Conservation (phyloP, 2,797 vertebrate species). For the Tachyglossus aculeatus region DNA sequence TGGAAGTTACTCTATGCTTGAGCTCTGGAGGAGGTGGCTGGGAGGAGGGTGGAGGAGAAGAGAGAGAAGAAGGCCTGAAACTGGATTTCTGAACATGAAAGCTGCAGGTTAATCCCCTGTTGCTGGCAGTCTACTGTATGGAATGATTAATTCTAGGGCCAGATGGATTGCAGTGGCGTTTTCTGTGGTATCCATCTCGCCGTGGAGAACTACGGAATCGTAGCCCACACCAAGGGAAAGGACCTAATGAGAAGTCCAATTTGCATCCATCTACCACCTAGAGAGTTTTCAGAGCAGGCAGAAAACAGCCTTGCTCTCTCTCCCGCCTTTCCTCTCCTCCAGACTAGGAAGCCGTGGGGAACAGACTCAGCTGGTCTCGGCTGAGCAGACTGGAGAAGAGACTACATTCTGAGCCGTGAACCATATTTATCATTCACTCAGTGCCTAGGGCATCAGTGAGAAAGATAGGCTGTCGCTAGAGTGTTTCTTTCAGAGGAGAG, state of each 20-base stretch:
- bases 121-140: background rate
- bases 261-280: slow-evolving; percentile 25
- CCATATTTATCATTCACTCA: background rate
- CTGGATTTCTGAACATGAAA: background rate
- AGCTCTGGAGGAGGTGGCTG: no score
- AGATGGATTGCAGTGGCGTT: background rate
- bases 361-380: no score
- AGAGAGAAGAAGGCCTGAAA: background rate
- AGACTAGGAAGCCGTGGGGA: slow-evolving; percentile 7
- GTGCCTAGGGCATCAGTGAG: background rate
- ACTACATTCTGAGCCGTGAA: background rate
- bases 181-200: background rate
- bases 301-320: background rate
- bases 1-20: background rate
- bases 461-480: slow-evolving; percentile 50
- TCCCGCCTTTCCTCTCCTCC: slow-evolving; percentile 16
- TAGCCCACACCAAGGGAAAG: slow-evolving; percentile 10
- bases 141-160: background rate
- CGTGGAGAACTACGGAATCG: background rate
- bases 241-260: slow-evolving; percentile 5
- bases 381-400: background rate
- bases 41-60: no score
- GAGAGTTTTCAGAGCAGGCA: slow-evolving; percentile 1
- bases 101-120: background rate
- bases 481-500: slow-evolving; percentile 18